Evolutionary conservation across 2,797 vertebrate genomes (phyloP).

Genomic region (Enteromius paludinosus): DNA sequence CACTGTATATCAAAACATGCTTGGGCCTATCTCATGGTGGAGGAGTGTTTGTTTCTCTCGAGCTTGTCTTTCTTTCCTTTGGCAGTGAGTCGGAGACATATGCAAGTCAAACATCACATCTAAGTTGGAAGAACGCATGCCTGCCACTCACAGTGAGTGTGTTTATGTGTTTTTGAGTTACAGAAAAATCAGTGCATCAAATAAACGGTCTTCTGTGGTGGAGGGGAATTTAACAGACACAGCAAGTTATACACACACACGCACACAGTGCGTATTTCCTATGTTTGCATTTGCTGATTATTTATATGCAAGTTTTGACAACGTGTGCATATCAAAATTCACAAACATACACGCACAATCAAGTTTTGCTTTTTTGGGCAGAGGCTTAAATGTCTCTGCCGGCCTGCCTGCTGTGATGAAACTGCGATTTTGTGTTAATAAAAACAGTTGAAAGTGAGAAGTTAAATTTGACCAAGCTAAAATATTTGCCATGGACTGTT

Average conservation of each 20-base stretch:
- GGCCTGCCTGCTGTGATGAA: conserved; percentile 9
- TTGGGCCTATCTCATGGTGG: background rate
- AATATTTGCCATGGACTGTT: conserved; percentile 81
- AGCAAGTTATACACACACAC: background rate
- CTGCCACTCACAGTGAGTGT: conserved; percentile 52
- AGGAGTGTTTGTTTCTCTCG: conserved; percentile 10
- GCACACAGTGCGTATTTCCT: background rate
- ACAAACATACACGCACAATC: background rate
- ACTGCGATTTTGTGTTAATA: conserved; percentile 42
- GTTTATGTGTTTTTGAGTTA: conserved; percentile 13
- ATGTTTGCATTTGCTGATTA: conserved; percentile 22
- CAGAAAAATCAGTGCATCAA: background rate
- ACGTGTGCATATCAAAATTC: conserved; percentile 12
- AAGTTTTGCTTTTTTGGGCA: background rate
- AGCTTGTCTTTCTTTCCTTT: conserved; percentile 29
- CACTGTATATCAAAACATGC: background rate
- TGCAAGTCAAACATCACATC: conserved; percentile 66
- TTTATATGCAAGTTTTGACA: conserved; percentile 23
- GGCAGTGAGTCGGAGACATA: conserved; percentile 60
- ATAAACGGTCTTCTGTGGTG: conserved; percentile 23
- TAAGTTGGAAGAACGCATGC: conserved; percentile 65
- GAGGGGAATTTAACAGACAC: background rate
- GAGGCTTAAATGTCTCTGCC: conserved; percentile 16
- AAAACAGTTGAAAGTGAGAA: conserved; percentile 61
- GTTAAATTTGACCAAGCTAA: conserved; percentile 80